phyloP scores from a whole-genome alignment of 1,140 invertebrate species.

The Carcinoscorpius rotundicauda region DNA sequence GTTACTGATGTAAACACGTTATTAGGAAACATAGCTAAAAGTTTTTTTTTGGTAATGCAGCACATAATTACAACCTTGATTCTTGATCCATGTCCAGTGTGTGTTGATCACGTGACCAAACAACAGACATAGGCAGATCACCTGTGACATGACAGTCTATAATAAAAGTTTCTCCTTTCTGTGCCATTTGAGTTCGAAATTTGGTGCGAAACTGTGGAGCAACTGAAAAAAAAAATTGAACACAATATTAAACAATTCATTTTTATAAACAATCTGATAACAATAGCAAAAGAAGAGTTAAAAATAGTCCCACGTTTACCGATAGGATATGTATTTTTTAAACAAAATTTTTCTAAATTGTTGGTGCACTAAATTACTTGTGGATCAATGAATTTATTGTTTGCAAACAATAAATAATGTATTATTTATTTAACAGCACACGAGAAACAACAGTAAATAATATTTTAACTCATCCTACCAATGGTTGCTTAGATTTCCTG shows the following conservation, averaged over 20 bases:
- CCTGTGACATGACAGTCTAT: slow-evolving; percentile 34
- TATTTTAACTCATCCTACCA: no score
- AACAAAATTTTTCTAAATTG: no score
- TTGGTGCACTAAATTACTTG: no score
- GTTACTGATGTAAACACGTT: no score
- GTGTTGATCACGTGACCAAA: slow-evolving; percentile 29
- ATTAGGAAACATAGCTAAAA: no score
- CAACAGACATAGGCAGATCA: slow-evolving; percentile 33
- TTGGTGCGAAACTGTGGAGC: slow-evolving; percentile 22
- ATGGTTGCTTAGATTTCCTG: no score
- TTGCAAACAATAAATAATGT: no score
- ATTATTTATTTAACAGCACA: no score
- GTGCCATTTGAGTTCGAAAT: slow-evolving; percentile 25
- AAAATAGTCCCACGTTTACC: background rate
- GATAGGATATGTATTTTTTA: background rate
- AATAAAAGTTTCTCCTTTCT: slow-evolving; percentile 30
- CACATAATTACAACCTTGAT: slow-evolving; percentile 12
- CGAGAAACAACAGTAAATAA: no score
- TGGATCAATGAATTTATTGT: no score
- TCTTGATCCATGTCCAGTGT: slow-evolving; percentile 18
- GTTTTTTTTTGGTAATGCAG: no score
- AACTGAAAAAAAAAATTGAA: slow-evolving; percentile 6
- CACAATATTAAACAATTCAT: background rate
- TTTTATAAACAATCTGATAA: background rate
- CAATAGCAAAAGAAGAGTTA: background rate